Conservation (phyloP, 2,888 invertebrate species). For the Hoplodrina ambigua region DNA sequence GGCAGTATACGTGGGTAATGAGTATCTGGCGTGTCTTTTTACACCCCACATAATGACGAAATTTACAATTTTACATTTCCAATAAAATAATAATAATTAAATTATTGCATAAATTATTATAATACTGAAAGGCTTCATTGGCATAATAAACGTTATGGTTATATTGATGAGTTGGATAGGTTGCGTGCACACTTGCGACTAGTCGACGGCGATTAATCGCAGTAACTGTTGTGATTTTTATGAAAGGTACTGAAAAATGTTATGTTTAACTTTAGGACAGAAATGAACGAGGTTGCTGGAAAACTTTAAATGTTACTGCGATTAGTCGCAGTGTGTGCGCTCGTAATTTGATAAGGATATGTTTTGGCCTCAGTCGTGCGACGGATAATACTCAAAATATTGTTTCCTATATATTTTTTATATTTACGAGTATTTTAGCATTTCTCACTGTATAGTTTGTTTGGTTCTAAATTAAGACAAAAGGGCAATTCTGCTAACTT, state of each 20-base stretch:
- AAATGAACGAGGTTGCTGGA: background rate
- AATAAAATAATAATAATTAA: constrained; percentile 50
- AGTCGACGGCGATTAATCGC: constrained; percentile 34
- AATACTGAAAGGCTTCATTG: constrained; percentile 52
- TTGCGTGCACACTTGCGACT: constrained; percentile 44
- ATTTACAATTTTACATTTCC: constrained; percentile 54
- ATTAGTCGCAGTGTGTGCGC: constrained; percentile 45
- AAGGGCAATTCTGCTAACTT: too few relatives aligned
- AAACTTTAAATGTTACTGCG: constrained; percentile 3
- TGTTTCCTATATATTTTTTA: constrained; percentile 78
- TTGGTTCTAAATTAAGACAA: constrained; percentile 54
- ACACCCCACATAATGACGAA: background rate
- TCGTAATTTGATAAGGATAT: constrained; percentile 18
- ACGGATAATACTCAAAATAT: constrained; percentile 76
- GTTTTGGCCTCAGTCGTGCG: constrained; percentile 55
- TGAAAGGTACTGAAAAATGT: background rate
- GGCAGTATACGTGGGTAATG: too few relatives aligned
- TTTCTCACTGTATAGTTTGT: constrained; percentile 60
- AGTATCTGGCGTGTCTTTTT: too few relatives aligned
- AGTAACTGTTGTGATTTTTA: constrained; percentile 3
- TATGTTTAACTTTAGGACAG: background rate
- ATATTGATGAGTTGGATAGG: constrained; percentile 34
- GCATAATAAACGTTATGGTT: constrained; percentile 59
- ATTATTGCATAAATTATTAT: constrained; percentile 50
- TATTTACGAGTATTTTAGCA: constrained; percentile 66